These are phyloP conservation scores for Maniola jurtina DNA, from an alignment of 1,140 invertebrate genomes.

Conservation along the genomic window DNA sequence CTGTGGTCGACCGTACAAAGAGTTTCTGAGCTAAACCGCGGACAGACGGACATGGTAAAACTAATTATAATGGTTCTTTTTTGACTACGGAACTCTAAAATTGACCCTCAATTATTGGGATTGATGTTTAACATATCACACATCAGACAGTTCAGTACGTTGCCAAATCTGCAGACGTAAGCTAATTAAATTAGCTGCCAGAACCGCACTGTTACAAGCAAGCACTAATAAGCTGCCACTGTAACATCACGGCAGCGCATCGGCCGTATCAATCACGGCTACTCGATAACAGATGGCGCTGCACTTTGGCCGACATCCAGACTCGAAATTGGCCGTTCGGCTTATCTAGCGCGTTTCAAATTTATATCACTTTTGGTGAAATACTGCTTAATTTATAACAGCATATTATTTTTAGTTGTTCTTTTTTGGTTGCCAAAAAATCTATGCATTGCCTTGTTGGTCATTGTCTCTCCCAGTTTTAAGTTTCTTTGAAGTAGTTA, in stretches of 20 bases:
- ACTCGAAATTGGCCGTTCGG: slow-evolving; percentile 19
- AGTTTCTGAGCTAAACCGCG: too few species aligned
- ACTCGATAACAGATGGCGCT: slow-evolving; percentile 41
- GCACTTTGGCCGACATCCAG: slow-evolving; percentile 33
- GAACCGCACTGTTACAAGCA: neutral
- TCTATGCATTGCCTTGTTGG: too few species aligned
- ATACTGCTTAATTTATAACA: slow-evolving; percentile 3
- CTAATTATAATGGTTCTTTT: too few species aligned
- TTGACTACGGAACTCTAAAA: too few species aligned
- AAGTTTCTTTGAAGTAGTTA: too few species aligned
- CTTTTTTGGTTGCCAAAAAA: too few species aligned
- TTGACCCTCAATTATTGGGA: too few species aligned
- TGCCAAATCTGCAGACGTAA: neutral
- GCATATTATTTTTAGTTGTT: neutral
- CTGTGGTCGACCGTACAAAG: too few species aligned
- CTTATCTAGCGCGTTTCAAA: slow-evolving; percentile 19
- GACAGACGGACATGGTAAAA: too few species aligned
- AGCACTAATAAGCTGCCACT: slow-evolving; percentile 14
- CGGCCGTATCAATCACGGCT: slow-evolving; percentile 39
- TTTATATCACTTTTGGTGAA: slow-evolving; percentile 16
- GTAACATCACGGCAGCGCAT: slow-evolving; percentile 22
- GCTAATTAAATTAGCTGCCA: slow-evolving; percentile 1
- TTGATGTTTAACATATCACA: too few species aligned
- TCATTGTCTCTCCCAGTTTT: too few species aligned
- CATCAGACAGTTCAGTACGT: too few species aligned